A percentile compares a stretch with the other conserved stretches of the same genome.
Evolutionary conservation across 2,888 invertebrate genomes (phyloP).

Genomic region (Rhagophthalmus giganteus): DNA sequence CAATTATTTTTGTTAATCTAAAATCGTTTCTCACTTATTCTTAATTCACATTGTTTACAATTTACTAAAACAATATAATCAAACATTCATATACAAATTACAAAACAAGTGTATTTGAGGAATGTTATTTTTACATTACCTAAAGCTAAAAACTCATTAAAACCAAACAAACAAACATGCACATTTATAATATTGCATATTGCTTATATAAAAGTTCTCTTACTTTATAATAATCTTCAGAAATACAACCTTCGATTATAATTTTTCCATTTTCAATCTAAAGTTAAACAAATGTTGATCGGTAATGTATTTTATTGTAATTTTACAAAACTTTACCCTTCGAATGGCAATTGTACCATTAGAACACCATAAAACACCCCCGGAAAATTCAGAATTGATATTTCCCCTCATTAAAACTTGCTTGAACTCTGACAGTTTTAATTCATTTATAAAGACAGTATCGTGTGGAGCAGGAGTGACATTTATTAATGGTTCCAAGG

Average conservation of each 20-base stretch:
- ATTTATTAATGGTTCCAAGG: slow-evolving; percentile 66
- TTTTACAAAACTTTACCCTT: slow-evolving; percentile 60
- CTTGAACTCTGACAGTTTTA: slow-evolving; percentile 90
- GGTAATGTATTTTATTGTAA: too few relatives aligned
- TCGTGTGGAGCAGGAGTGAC: slow-evolving; percentile 69
- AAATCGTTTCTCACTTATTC: too few relatives aligned
- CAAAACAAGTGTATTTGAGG: not conserved
- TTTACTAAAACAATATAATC: not conserved
- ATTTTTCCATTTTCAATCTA: slow-evolving; percentile 91
- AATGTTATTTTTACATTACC: too few relatives aligned
- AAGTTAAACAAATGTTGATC: slow-evolving; percentile 53
- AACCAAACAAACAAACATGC: too few relatives aligned
- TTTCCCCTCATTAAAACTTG: slow-evolving; percentile 74
- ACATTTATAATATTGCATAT: slow-evolving; percentile 85
- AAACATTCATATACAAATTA: not conserved
- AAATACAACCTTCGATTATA: slow-evolving; percentile 89
- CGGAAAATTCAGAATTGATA: slow-evolving; percentile 83
- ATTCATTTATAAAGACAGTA: slow-evolving; percentile 89
- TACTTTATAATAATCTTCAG: slow-evolving; percentile 94
- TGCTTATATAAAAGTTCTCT: slow-evolving; percentile 92
- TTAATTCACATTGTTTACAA: too few relatives aligned
- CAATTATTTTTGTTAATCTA: too few relatives aligned
- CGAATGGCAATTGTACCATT: slow-evolving; percentile 87
- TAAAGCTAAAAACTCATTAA: too few relatives aligned
- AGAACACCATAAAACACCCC: slow-evolving; percentile 92